phyloP scores from a whole-genome alignment of 2,113 vertebrate genomes.

The Catharus bicknelli region DNA sequence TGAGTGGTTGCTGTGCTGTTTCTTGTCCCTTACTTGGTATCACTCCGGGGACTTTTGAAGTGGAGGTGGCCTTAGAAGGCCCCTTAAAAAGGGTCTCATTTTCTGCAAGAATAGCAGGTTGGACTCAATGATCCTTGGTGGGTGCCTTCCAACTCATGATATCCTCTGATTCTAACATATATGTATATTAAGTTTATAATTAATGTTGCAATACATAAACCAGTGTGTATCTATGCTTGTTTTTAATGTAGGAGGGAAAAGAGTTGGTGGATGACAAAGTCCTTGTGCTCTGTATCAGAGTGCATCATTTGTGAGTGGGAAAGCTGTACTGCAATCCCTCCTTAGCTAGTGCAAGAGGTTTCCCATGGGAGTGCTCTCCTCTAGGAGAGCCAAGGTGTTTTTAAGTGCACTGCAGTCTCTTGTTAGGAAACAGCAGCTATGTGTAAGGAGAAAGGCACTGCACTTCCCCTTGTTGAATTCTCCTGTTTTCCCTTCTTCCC shows the following conservation, averaged over 20 bases:
- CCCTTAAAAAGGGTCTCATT: background rate
- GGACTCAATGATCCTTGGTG: rapidly evolving
- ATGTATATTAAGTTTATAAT: background rate
- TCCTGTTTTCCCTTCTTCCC: background rate
- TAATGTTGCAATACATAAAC: background rate
- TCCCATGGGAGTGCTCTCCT: background rate
- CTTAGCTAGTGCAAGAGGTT: background rate
- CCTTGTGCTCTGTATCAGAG: background rate
- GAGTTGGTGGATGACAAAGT: background rate
- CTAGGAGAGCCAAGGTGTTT: background rate
- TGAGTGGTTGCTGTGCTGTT: background rate
- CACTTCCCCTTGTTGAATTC: background rate
- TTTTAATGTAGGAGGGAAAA: background rate
- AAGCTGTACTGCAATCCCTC: background rate
- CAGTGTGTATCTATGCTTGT: background rate
- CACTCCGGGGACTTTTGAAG: rapidly evolving
- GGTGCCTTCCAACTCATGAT: background rate
- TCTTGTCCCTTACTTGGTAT: background rate
- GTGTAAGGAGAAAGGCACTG: background rate
- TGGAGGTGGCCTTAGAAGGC: background rate
- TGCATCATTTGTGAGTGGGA: background rate
- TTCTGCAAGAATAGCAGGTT: background rate
- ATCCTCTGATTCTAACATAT: background rate
- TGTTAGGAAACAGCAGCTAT: background rate
- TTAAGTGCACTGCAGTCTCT: background rate